Base-by-base conservation (phyloP, 2,113 vertebrate genomes). In the Rutilus rutilus region DNA sequence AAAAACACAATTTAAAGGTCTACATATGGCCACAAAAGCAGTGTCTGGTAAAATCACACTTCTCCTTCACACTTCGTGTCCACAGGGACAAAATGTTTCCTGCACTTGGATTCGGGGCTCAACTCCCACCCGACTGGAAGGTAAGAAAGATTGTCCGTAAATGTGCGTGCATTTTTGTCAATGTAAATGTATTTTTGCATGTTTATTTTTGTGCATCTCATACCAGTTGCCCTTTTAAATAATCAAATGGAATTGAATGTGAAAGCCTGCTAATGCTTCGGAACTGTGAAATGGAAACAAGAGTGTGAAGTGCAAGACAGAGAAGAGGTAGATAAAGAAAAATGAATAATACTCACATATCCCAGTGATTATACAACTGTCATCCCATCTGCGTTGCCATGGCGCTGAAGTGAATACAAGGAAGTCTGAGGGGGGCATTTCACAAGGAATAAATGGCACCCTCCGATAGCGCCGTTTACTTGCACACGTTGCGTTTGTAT, bases 51-150 rank as follows among this genome's bases (percentile, higher is more conserved):
- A 67, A 78, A 62, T 89, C 87, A 87, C 90, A 89, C 90, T 87
- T 80, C 21, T 52, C 69, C 88, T 88, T 93, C 86, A 88, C 91
- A 84, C 92, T 92, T 92, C 94, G 90, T 89, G 52, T 89, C 87
- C 92, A 83, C 88, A 99, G 98, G 60, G 97, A 99, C 92, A 99
- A 99, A 95, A 98, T 98, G 96, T 99, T 99, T 95, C 98, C 98
- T 86, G 98, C 98, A 79, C 93, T 99, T 90, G 98, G 98, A 89
- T 99, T 99, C 12, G 98, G 98, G 1, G 98, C 98, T 76, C 97
- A 99, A 92, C 94, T 99, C 84, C 97, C 98, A 0, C 98, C 98
- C 23, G 98, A 99, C 94, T 99, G 98, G 98, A 99, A 99, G 97
- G 98, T 99, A 91, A 92, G 91, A 87, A 76, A 60, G n/a, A 84